Conservation (phyloP, 2,888 invertebrate species). For the Willowsia nigromaculata region DNA sequence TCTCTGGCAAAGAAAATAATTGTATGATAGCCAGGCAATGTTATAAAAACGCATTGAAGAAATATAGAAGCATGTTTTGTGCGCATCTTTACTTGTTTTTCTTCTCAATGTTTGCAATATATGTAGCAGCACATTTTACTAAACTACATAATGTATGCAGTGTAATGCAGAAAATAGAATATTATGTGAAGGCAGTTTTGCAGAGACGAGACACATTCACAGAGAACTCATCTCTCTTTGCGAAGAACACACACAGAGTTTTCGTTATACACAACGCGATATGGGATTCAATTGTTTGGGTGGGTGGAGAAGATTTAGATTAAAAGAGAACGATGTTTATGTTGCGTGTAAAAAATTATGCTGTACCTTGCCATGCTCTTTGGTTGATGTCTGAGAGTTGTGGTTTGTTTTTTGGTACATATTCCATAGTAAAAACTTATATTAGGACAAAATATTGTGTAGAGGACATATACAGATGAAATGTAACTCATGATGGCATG, state of each 20-base stretch:
- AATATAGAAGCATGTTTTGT: neutral
- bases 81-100: neutral
- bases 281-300: neutral
- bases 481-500: too few species aligned
- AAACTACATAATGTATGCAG: neutral
- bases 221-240: too few species aligned
- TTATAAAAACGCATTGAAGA: neutral
- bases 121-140: neutral
- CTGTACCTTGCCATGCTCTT: neutral
- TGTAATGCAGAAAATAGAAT: neutral
- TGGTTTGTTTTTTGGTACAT: neutral
- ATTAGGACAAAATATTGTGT: too few species aligned
- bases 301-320: conserved; percentile 32
- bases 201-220: too few species aligned
- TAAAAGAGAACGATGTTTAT: neutral
- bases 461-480: too few species aligned
- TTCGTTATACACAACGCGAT: neutral
- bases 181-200: too few species aligned
- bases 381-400: neutral
- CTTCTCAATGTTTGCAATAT: neutral
- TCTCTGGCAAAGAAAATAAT: neutral
- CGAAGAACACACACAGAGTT: too few species aligned
- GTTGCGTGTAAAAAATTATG: neutral
- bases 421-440: neutral
- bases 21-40: neutral